Evolutionary conservation across 1,140 invertebrate genomes (phyloP).

Genomic region (Laodelphax striatellus): DNA sequence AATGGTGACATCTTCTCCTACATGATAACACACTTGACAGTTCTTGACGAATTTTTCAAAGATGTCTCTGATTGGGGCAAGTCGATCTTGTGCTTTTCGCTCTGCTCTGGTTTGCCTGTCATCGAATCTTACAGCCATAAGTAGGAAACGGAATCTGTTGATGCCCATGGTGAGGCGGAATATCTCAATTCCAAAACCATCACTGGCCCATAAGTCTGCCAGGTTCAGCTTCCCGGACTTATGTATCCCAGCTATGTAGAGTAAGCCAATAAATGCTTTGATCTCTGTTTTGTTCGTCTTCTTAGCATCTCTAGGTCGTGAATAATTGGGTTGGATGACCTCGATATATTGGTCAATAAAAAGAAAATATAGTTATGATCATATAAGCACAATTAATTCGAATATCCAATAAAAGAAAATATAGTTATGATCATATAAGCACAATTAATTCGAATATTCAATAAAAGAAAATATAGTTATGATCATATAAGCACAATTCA

Average conservation of each 20-base stretch:
- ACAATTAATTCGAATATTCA: too few relatives aligned
- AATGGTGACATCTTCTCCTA: slow-evolving; percentile 20
- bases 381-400: too few relatives aligned
- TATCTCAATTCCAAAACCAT: slow-evolving; percentile 15
- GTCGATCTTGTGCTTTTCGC: slow-evolving; percentile 18
- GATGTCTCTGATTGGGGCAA: slow-evolving; percentile 20
- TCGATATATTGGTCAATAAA: slow-evolving; percentile 13
- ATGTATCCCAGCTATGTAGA: slow-evolving; percentile 12
- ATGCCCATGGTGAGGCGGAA: slow-evolving; percentile 10
- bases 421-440: too few relatives aligned
- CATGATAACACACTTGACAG: slow-evolving; percentile 20
- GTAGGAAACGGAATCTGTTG: slow-evolving; percentile 6
- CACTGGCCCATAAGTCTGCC: slow-evolving; percentile 9
- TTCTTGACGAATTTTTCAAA: slow-evolving; percentile 21
- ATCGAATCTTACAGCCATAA: slow-evolving; percentile 26
- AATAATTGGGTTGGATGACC: slow-evolving; percentile 11
- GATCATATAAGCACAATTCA: too few relatives aligned
- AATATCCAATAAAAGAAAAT: too few relatives aligned
- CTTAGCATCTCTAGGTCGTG: slow-evolving; percentile 12
- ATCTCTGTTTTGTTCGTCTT: slow-evolving; percentile 12
- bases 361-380: too few relatives aligned
- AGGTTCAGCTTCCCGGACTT: slow-evolving; percentile 9
- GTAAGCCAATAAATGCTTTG: slow-evolving; percentile 13
- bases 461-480: too few relatives aligned
- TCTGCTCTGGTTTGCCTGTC: slow-evolving; percentile 22